Base-by-base conservation (phyloP, 2,888 invertebrate species). In the Phrixothrix hirtus region DNA sequence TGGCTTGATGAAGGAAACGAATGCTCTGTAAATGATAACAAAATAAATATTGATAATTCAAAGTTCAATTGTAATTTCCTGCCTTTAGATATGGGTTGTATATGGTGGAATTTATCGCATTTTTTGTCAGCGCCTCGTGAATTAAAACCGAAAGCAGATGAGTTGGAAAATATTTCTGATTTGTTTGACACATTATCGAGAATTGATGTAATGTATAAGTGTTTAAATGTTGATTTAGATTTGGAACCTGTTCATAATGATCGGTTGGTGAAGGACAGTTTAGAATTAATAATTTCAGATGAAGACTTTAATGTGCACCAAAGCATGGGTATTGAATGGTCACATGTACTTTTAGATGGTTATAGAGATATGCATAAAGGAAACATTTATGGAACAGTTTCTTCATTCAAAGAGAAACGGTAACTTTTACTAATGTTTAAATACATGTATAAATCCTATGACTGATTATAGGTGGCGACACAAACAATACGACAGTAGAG, bases 381-480 rank as follows among this genome's bases (percentile, higher is more conserved):
- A n/a, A n/a, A n/a, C n/a, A 36, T 30, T 10, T 62, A 70, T 58
- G 57, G 67, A 53, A 59, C 7, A 7, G 21, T 21, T 21, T 21
- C 21, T 7, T 21, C 21, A 7, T 21, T 51, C 30, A 51, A 55
- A 31, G 66, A 71, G 43, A 59, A 58, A 57, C 65, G 67, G 74
- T 73, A 62, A 64, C 59, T 51, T 31, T n/a, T 11, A 32, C 3
- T 7, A 21, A 21, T 55, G 74, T 41, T 4, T 34, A 7, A 21
- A 51, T 65, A 21, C 11, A 11, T 43, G 29, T 61, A 62, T 50
- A 5, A 21, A 21, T 21, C 25, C 7, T 4, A 21, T 21, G 25
- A 21, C 25, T 44, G 54, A 61, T 79, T 78, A 49, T 75, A 85
- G 85, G 41, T 73, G 79, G 65, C 71, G 76, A 39, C 73, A 77